Percentiles rank a stretch among this genome's conserved stretches.
Evolutionary conservation across 2,113 vertebrate species (phyloP).

Genomic region (Turnix velox): DNA sequence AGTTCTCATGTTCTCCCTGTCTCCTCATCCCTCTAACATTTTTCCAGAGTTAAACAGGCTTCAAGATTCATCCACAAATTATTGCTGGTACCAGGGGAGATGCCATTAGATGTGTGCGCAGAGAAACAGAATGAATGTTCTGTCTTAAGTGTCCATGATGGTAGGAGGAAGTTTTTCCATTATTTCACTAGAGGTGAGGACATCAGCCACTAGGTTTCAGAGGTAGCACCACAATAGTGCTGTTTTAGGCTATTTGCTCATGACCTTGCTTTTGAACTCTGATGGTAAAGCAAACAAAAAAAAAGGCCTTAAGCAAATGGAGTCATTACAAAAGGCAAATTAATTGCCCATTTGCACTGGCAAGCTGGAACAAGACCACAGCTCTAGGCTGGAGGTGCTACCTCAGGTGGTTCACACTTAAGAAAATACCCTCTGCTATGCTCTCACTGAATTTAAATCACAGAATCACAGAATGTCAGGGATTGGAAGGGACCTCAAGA

Average conservation of each 20-base stretch:
- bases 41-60: background rate
- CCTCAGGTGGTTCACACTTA: background rate
- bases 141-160: background rate
- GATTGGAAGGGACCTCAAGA: too few species aligned
- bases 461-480: too few species aligned
- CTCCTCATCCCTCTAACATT: background rate
- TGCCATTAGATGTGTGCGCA: background rate
- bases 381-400: background rate
- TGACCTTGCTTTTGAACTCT: background rate
- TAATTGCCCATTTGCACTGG: background rate
- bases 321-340: background rate
- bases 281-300: background rate
- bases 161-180: background rate
- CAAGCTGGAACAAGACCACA: background rate
- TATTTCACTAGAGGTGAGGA: background rate
- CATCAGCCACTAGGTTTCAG: background rate
- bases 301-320: background rate
- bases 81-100: background rate
- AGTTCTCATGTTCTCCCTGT: background rate
- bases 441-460: background rate
- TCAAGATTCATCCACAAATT: background rate
- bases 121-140: background rate
- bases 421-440: background rate
- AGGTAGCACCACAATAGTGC: background rate
- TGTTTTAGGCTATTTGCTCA: background rate